Percentiles rank a stretch among this genome's conserved stretches.
These are phyloP conservation scores for Mixornis gularis DNA, from an alignment of 2,113 vertebrate genomes.

Conservation along the genomic window DNA sequence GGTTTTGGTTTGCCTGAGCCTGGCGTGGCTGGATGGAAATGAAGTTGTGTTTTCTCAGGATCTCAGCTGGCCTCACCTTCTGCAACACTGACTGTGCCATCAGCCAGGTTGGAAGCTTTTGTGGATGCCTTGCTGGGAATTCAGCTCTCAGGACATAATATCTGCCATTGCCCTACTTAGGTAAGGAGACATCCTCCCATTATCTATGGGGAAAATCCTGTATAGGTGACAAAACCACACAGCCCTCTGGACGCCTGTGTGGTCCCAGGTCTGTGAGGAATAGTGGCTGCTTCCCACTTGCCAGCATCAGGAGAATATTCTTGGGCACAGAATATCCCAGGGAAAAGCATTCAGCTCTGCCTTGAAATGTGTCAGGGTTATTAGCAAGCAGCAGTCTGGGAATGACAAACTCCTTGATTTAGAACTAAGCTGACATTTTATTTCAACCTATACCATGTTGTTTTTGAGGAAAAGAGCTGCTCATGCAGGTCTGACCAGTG, in stretches of 20 bases:
- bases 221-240: neutral
- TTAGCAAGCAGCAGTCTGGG: neutral
- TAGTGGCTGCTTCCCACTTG: neutral
- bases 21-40: neutral
- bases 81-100: neutral
- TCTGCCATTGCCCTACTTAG: neutral
- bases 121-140: neutral
- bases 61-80: neutral
- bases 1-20: neutral
- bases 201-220: neutral
- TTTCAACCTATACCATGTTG: neutral
- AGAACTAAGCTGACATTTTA: neutral
- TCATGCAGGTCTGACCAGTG: rapidly evolving
- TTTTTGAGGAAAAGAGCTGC: neutral
- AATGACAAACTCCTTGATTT: neutral
- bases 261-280: neutral
- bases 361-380: neutral
- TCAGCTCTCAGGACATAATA: neutral
- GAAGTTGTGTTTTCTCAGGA: neutral
- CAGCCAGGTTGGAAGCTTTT: neutral
- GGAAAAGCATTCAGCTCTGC: neutral
- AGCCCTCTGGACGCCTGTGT: neutral
- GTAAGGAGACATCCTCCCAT: neutral
- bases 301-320: neutral
- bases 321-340: neutral